Evolutionary conservation across 2,113 vertebrate genomes (phyloP).

Genomic region (Nasalis larvatus): DNA sequence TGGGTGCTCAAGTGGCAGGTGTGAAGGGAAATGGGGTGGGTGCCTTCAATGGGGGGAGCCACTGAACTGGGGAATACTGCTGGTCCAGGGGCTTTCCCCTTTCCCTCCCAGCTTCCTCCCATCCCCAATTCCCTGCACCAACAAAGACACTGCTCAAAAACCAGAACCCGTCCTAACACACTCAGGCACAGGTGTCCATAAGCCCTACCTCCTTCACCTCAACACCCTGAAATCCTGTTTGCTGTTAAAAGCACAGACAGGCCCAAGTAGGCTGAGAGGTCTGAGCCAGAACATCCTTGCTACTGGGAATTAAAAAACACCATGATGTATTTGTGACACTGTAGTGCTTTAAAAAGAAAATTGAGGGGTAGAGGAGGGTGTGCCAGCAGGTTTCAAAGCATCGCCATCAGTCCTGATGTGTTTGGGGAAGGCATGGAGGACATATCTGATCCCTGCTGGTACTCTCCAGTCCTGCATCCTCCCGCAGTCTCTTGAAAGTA

Average conservation of each 20-base stretch:
- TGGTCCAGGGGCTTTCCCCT: not conserved
- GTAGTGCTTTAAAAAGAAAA: not conserved
- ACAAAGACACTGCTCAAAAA: constrained; percentile 26
- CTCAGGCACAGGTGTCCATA: not conserved
- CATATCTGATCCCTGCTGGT: not conserved
- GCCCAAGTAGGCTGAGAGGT: not conserved
- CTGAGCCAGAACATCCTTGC: not conserved
- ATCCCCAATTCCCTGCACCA: not conserved
- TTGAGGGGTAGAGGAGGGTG: not conserved
- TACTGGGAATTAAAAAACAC: not conserved
- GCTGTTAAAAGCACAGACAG: not conserved
- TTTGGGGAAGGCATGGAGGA: not conserved
- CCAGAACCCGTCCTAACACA: not conserved
- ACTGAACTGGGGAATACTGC: not conserved
- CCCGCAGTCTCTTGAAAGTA: constrained; percentile 58
- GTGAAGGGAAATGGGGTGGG: not conserved
- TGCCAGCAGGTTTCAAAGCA: not conserved
- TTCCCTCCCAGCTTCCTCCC: not conserved
- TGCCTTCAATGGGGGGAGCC: not conserved
- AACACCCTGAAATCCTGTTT: not conserved
- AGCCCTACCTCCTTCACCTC: not conserved
- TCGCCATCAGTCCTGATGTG: not conserved
- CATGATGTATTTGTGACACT: not conserved
- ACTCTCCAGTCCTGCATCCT: constrained; percentile 29
- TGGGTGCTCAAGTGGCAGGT: constrained; percentile 28